phyloP scores from a whole-genome alignment of 2,797 vertebrate species.

The Falco novaeseelandiae region DNA sequence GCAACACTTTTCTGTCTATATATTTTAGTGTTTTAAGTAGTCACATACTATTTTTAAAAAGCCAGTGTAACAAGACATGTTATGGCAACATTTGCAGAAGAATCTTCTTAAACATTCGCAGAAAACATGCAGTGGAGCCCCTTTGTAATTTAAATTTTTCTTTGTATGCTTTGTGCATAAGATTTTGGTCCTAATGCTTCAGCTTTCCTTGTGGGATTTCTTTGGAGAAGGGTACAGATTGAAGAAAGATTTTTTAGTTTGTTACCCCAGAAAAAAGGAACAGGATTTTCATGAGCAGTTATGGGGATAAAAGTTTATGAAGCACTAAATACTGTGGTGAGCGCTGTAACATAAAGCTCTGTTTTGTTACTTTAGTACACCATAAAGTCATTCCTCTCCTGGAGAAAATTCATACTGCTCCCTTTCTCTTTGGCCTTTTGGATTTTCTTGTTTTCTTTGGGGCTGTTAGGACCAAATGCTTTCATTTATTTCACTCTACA shows the following conservation, averaged over 20 bases:
- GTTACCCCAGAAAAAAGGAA: background rate
- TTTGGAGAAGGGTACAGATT: background rate
- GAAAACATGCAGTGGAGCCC: background rate
- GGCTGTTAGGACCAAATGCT: slow-evolving; percentile 17
- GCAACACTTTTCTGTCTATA: background rate
- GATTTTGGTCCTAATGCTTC: background rate
- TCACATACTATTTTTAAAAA: background rate
- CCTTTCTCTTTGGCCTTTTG: slow-evolving; percentile 19
- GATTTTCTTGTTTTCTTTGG: slow-evolving; percentile 36
- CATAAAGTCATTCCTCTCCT: background rate
- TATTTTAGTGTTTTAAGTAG: background rate
- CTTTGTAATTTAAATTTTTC: background rate
- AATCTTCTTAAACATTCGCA: background rate
- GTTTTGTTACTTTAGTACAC: slow-evolving; percentile 2
- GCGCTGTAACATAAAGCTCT: background rate
- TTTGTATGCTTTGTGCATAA: background rate
- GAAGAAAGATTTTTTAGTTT: background rate
- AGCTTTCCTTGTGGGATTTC: background rate
- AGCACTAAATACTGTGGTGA: background rate
- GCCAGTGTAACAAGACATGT: background rate
- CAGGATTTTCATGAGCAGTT: background rate
- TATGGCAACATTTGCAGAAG: background rate
- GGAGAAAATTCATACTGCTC: background rate
- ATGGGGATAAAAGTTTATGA: background rate
- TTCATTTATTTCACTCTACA: slow-evolving; percentile 38